Evolutionary conservation across 2,888 invertebrate species (phyloP).

Genomic region (Scaptomyza cyrtandrae): DNA sequence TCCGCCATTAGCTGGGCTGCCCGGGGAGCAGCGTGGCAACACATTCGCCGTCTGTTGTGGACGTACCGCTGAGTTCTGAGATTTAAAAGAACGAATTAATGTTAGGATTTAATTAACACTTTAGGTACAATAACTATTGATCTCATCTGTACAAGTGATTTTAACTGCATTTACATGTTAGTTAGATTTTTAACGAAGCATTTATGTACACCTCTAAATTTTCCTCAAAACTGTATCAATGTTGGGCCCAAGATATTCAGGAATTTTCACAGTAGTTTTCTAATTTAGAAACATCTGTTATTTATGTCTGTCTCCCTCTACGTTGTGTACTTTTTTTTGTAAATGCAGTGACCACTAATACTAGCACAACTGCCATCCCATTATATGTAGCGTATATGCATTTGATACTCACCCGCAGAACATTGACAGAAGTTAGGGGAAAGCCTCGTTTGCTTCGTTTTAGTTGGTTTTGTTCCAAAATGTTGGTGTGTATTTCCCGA

Average conservation of each 20-base stretch:
- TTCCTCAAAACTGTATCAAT: background rate
- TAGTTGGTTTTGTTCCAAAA: conserved; percentile 83
- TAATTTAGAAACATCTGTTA: background rate
- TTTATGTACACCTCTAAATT: background rate
- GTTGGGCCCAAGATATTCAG: background rate
- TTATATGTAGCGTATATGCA: conserved; percentile 47
- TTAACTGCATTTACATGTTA: background rate
- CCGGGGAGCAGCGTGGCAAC: conserved; percentile 22
- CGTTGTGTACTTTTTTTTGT: background rate
- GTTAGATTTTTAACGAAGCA: background rate
- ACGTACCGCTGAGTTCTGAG: conserved; percentile 40
- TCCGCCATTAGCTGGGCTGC: conserved; percentile 59
- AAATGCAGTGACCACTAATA: background rate
- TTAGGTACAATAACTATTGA: conserved; percentile 3
- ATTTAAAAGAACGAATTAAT: background rate
- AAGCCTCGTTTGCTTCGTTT: conserved; percentile 80
- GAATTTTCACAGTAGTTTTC: background rate
- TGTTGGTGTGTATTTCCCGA: conserved; percentile 86
- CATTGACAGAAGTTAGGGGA: conserved; percentile 71
- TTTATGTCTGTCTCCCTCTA: conserved; percentile 1
- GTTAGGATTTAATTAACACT: background rate
- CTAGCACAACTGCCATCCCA: background rate
- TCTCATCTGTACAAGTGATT: background rate
- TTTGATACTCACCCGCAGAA: conserved; percentile 76
- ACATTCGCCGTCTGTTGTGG: conserved; percentile 53